phyloP scores from a whole-genome alignment of 2,888 invertebrate genomes.

The Trypoxylon attenuatum region DNA sequence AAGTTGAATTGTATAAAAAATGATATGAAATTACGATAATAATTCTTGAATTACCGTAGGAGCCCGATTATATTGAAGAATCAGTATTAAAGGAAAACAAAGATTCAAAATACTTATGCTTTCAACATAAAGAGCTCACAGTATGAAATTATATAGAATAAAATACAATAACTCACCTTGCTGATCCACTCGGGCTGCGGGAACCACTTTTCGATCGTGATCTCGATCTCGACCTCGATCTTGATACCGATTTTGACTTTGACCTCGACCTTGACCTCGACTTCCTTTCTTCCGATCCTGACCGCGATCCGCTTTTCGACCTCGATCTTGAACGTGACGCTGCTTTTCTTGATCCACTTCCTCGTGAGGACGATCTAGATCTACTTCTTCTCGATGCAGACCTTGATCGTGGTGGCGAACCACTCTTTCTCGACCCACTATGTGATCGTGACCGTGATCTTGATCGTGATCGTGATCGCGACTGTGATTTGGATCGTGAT shows the following conservation, averaged over 20 bases:
- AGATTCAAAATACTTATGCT: too few relatives aligned
- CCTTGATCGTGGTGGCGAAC: conserved; percentile 48
- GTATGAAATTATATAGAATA: too few relatives aligned
- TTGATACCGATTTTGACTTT: conserved; percentile 66
- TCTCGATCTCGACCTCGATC: conserved; percentile 59
- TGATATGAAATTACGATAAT: too few relatives aligned
- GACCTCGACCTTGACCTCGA: conserved; percentile 63
- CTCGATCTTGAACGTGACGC: conserved; percentile 59
- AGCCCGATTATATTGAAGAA: too few relatives aligned
- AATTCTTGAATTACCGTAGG: too few relatives aligned
- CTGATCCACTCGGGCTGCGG: conserved; percentile 69
- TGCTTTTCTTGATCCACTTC: conserved; percentile 70
- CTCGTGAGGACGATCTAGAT: conserved; percentile 53
- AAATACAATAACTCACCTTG: too few relatives aligned
- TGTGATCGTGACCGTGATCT: conserved; percentile 68
- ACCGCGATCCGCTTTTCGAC: conserved; percentile 62
- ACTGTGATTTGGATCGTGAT: conserved; percentile 67
- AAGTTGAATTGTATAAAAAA: too few relatives aligned
- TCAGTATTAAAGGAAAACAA: too few relatives aligned
- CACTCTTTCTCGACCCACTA: conserved; percentile 45
- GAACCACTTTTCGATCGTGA: conserved; percentile 69
- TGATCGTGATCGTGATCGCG: conserved; percentile 74
- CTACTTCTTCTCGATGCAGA: conserved; percentile 42
- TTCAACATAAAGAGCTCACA: too few relatives aligned
- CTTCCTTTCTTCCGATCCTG: conserved; percentile 44